Base-by-base conservation (phyloP, 1,140 invertebrate species). In the Physella acuta region DNA sequence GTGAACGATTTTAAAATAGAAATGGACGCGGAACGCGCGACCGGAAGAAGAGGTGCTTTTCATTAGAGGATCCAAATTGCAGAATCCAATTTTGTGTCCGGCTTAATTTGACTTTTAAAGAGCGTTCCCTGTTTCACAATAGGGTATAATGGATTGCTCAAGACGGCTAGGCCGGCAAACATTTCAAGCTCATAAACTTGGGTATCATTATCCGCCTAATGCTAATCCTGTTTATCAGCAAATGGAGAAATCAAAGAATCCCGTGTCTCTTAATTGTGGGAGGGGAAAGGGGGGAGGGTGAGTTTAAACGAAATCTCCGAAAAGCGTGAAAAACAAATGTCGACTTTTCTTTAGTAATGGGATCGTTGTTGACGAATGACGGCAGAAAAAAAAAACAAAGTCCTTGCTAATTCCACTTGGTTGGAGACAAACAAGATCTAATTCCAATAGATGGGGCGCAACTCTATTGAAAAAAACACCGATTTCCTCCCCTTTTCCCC, bases 41-140 rank as follows among this genome's bases (percentile, higher is more conserved):
- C 56, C 59, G 66, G 56, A 68, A 68, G 49, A 37, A 59, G 56
- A 36, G 56, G 34, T 60, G 66, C 55, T 68, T 68, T 68, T 68
- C 66, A 68, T 68, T 60, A 59, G 39, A 24, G 66, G 30, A 68
- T 28, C 66, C 66, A 68, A 68, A 68, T 68, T 59, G 66, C 55
- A 59, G 66, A 68, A 68, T 68, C 66, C 56, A 68, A 68, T 68
- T 68, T 60, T 44, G 66, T 68, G 66, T 68, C 56, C 56, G 56
- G 66, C 55, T 31, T 68, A 60, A 68, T 68, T 59, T 60, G 66
- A 68, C 66, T 59, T 68, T 68, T 66, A 66, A 66, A 66, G 64
- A 66, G 64, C 64, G 37, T 66, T 66, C 52, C 64, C 16, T 66
- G 64, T 66, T 66, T 56, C 64, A 51, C 64, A 66, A 66, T 66